Base-by-base conservation (phyloP, 2,888 invertebrate species). In the Artemia sinica region DNA sequence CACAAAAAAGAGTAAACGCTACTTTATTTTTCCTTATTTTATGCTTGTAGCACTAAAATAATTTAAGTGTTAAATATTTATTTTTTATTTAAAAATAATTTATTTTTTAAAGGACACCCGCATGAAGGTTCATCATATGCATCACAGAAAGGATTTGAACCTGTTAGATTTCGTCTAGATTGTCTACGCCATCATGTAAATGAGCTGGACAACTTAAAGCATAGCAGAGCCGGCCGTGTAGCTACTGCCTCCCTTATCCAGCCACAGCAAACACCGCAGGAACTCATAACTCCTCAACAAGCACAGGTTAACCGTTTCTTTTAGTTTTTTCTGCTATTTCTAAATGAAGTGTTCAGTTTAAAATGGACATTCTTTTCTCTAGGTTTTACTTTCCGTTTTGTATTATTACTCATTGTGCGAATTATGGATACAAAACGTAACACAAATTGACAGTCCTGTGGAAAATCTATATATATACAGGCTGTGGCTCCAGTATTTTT, bases 41-140 rank as follows among this genome's bases (percentile, higher is more conserved):
- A 58, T 9, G 18, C 14, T 13, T 52, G 14, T 14, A 8, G 10
- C 18, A 58, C 10, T 58, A 14, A 58, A 18, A 8, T 49, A 66
- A 13, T 49, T 65, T n/a, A n/a, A n/a, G n/a, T n/a, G n/a, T n/a
- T n/a, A n/a, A n/a, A n/a, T n/a, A n/a, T n/a, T n/a, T n/a, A n/a
- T n/a, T n/a, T n/a, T n/a, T n/a, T n/a, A n/a, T n/a, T n/a, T n/a
- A n/a, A n/a, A n/a, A n/a, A n/a, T n/a, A n/a, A n/a, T n/a, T n/a
- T n/a, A n/a, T 66, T 49, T 71, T 67, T 71, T 73, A n/a, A 73
- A 84, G 94, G 94, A 1, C 95, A 95, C 77, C 93, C 95, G 0
- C 95, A 95, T 77, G 94, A 95, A 79, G 95, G 95, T 0, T 94
- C 93, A 0, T 92, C 92, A 50, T 96, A 95, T 81, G 93, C 93